Conservation (phyloP, 2,888 invertebrate species). For the Synergus gifuensis region DNA sequence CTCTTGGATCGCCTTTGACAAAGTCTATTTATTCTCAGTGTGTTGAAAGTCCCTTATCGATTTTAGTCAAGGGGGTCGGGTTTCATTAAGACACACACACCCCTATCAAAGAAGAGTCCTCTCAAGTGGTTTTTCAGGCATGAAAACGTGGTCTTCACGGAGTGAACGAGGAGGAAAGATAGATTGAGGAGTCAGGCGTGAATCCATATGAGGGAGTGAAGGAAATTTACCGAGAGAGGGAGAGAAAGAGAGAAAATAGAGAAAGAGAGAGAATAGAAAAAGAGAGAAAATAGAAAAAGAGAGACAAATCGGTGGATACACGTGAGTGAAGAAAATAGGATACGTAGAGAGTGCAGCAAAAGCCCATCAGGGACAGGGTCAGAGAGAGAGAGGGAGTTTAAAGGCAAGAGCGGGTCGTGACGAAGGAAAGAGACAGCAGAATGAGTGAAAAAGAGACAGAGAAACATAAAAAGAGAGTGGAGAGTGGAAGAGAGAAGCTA, state of each 20-base stretch:
- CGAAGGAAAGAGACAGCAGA: slow-evolving; percentile 51
- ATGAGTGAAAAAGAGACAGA: slow-evolving; percentile 49
- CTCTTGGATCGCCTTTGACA: background rate
- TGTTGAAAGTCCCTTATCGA: slow-evolving; percentile 4
- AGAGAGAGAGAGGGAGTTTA: background rate
- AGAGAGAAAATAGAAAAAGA: slow-evolving; percentile 40
- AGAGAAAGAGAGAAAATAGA: background rate
- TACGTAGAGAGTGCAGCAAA: background rate
- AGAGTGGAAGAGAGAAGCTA: slow-evolving; percentile 45
- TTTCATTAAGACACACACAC: background rate
- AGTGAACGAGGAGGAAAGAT: slow-evolving; percentile 1
- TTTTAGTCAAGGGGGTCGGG: background rate
- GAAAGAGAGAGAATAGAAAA: background rate
- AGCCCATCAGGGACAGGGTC: background rate
- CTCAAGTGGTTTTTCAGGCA: slow-evolving; percentile 8
- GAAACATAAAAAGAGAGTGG: slow-evolving; percentile 46
- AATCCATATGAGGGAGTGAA: background rate
- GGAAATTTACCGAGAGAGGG: slow-evolving; percentile 20
- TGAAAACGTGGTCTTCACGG: background rate
- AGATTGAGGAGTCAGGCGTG: background rate
- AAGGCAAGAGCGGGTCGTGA: slow-evolving; percentile 28
- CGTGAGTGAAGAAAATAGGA: slow-evolving; percentile 2
- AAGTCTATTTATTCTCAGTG: background rate
- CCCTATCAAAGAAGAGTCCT: background rate
- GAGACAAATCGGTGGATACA: slow-evolving; percentile 22